Evolutionary conservation across 2,113 vertebrate genomes (phyloP).

Genomic region (Gasterosteus aculeatus): DNA sequence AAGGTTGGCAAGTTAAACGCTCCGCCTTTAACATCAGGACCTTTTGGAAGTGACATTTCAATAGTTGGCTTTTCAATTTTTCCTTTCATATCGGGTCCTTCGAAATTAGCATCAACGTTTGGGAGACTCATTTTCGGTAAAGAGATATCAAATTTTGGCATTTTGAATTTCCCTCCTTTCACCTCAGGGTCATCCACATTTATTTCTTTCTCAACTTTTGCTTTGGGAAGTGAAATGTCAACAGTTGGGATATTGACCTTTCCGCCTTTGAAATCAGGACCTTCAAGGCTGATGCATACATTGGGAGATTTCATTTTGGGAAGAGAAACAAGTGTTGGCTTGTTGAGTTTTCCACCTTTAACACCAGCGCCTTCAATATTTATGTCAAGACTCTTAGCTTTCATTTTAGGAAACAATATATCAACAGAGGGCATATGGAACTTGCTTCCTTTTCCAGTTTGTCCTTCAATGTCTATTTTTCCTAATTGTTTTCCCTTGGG

Average conservation of each 20-base stretch:
- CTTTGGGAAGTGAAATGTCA: slow-evolving; percentile 66
- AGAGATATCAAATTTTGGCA: slow-evolving; percentile 46
- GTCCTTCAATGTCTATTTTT: slow-evolving; percentile 30
- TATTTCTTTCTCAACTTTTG: slow-evolving; percentile 39
- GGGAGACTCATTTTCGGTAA: slow-evolving; percentile 39
- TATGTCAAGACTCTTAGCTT: slow-evolving; percentile 27
- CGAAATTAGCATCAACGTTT: slow-evolving; percentile 13
- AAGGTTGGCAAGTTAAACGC: slow-evolving; percentile 43
- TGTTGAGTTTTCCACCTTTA: slow-evolving; percentile 61
- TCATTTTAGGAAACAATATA: slow-evolving; percentile 59
- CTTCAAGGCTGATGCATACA: slow-evolving; percentile 30
- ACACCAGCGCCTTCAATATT: slow-evolving; percentile 42
- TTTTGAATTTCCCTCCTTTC: slow-evolving; percentile 49
- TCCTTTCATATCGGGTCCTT: slow-evolving; percentile 34
- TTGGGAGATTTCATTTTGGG: slow-evolving; percentile 52
- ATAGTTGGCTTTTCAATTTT: slow-evolving; percentile 20
- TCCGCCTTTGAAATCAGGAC: slow-evolving; percentile 44
- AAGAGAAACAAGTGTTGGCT: slow-evolving; percentile 62
- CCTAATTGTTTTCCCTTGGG: slow-evolving; percentile 54
- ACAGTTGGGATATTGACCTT: slow-evolving; percentile 55
- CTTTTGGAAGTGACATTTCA: slow-evolving; percentile 57
- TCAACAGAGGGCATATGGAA: slow-evolving; percentile 56
- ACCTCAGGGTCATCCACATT: slow-evolving; percentile 38
- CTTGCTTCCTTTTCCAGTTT: slow-evolving; percentile 55
- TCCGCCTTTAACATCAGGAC: slow-evolving; percentile 37